Evolutionary conservation across 2,888 invertebrate genomes (phyloP).

Genomic region (Melanargia galathea): DNA sequence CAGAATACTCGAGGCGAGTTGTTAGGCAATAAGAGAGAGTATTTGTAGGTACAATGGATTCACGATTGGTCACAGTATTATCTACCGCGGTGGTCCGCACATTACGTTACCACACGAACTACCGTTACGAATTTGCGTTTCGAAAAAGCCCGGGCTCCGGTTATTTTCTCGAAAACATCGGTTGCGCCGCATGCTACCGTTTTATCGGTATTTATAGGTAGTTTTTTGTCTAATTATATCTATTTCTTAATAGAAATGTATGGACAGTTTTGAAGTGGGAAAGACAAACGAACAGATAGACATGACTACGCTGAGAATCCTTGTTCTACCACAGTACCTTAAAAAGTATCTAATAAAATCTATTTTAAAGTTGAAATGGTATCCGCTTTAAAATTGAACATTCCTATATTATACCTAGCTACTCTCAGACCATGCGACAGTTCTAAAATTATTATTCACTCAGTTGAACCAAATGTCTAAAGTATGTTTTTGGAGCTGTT

Average conservation of each 20-base stretch:
- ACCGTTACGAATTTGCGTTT: conserved; percentile 65
- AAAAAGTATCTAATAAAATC: too few species aligned
- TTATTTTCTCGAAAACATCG: conserved; percentile 56
- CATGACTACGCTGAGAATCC: too few species aligned
- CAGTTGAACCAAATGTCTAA: conserved; percentile 14
- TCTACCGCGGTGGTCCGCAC: conserved; percentile 62
- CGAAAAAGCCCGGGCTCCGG: conserved; percentile 53
- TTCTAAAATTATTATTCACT: conserved; percentile 17
- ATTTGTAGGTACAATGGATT: conserved; percentile 49
- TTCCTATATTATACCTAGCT: conserved; percentile 7
- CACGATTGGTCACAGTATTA: conserved; percentile 53
- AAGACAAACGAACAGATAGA: too few species aligned
- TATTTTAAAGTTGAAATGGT: too few species aligned
- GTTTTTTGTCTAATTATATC: not conserved
- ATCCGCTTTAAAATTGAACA: not conserved
- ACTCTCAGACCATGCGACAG: conserved; percentile 3
- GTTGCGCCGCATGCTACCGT: conserved; percentile 45
- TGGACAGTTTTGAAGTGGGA: too few species aligned
- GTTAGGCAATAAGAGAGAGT: conserved; percentile 32
- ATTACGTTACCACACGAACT: conserved; percentile 47
- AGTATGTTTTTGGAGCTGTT: conserved; percentile 28
- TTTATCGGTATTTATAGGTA: conserved; percentile 37
- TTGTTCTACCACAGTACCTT: too few species aligned
- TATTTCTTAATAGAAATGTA: too few species aligned
- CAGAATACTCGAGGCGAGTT: not conserved